Percentiles rank a stretch among this genome's conserved stretches.
phyloP scores from a whole-genome alignment of 2,113 vertebrate species.

The Aptenodytes forsteri region DNA sequence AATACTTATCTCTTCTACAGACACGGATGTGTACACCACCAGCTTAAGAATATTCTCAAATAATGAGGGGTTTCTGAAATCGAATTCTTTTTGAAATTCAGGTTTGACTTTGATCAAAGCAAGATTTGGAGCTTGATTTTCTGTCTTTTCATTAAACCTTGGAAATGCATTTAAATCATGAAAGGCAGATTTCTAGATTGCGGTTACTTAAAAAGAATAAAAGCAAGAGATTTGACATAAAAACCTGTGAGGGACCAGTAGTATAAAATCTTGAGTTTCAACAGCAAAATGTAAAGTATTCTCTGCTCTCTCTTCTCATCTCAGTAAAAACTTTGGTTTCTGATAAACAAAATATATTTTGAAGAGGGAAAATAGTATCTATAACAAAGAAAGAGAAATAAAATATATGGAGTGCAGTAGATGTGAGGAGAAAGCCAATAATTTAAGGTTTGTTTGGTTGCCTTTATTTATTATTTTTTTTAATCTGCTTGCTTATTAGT shows the following conservation, averaged over 20 bases:
- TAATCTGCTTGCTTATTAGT: neutral
- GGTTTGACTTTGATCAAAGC: neutral
- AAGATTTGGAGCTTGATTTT: neutral
- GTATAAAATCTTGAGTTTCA: neutral
- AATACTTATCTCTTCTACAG: neutral
- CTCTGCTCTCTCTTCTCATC: neutral
- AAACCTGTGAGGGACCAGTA: neutral
- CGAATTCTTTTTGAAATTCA: neutral
- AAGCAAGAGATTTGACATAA: neutral
- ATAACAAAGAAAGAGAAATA: neutral
- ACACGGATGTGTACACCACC: no score
- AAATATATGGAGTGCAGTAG: neutral
- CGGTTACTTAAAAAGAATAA: neutral
- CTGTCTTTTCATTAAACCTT: neutral
- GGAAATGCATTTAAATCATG: neutral
- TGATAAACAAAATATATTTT: neutral
- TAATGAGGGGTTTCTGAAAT: neutral
- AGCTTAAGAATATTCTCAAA: neutral
- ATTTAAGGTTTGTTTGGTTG: neutral
- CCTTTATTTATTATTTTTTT: neutral
- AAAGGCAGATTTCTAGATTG: neutral
- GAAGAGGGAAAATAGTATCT: no score
- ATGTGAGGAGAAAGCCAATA: neutral
- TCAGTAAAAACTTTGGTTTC: neutral
- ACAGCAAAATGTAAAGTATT: neutral